phyloP scores from a whole-genome alignment of 2,113 vertebrate species.

The Seriola dumerili region DNA sequence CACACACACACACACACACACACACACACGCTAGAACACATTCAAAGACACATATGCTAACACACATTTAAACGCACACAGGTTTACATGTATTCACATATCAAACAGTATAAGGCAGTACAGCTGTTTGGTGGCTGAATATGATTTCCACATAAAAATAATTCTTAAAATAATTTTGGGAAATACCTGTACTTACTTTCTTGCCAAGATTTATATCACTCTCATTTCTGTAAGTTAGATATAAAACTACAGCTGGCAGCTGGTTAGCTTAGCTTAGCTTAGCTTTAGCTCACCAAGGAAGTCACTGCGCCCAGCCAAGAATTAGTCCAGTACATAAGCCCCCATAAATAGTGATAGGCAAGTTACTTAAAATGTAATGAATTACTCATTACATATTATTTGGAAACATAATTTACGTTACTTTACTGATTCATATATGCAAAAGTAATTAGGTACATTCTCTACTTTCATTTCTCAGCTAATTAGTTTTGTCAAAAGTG shows the following conservation, averaged over 20 bases:
- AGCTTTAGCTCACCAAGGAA: not conserved
- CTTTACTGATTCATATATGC: not conserved
- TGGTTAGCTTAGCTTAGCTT: not conserved
- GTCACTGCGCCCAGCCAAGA: not conserved
- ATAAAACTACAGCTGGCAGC: not conserved
- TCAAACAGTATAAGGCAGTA: constrained; percentile 47
- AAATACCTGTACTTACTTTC: not conserved
- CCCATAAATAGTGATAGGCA: not conserved
- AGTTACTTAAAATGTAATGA: not conserved
- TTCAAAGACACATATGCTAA: constrained; percentile 4
- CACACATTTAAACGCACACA: constrained; percentile 51
- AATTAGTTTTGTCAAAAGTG: not conserved
- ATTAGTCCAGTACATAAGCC: not conserved
- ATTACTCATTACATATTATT: not conserved
- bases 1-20: constrained; percentile 19
- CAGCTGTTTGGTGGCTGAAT: constrained; percentile 31
- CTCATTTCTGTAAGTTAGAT: not conserved
- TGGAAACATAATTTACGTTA: not conserved
- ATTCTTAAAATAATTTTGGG: not conserved
- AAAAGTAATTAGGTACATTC: too few species aligned
- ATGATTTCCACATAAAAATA: constrained; percentile 17
- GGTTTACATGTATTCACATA: constrained; percentile 59
- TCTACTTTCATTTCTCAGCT: not conserved
- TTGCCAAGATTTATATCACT: not conserved
- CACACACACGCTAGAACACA: not conserved